Evolutionary conservation across 2,113 vertebrate genomes (phyloP).

Genomic region (Gallinago media): DNA sequence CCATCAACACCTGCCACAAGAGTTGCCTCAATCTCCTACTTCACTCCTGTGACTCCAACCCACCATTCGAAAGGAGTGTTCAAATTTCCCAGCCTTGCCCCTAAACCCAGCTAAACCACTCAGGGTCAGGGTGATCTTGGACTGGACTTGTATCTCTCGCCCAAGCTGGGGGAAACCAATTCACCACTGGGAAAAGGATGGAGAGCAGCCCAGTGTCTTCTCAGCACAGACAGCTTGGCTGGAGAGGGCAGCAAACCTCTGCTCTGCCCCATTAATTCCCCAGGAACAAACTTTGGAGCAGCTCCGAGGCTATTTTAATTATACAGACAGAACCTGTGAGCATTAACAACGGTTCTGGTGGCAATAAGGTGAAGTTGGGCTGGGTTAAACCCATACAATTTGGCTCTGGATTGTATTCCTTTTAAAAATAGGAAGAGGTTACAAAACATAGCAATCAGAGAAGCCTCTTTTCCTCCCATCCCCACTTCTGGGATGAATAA

Average conservation of each 20-base stretch:
- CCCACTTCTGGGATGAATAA: constrained; percentile 42
- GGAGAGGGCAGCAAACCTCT: neutral
- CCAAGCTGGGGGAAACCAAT: neutral
- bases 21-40: neutral
- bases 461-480: neutral
- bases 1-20: neutral
- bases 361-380: accelerated
- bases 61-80: neutral
- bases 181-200: neutral
- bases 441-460: neutral
- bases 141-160: neutral
- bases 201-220: neutral
- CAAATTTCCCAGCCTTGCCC: neutral
- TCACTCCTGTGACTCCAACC: neutral
- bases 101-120: neutral
- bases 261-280: neutral
- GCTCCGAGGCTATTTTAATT: neutral
- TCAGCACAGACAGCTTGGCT: neutral
- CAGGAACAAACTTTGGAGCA: neutral
- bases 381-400: neutral
- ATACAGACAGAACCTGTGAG: neutral
- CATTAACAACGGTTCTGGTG: neutral
- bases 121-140: neutral
- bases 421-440: neutral
- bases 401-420: neutral